Evolutionary conservation across 1,140 invertebrate species (phyloP).

Genomic region (Neoseiulus cucumeris): DNA sequence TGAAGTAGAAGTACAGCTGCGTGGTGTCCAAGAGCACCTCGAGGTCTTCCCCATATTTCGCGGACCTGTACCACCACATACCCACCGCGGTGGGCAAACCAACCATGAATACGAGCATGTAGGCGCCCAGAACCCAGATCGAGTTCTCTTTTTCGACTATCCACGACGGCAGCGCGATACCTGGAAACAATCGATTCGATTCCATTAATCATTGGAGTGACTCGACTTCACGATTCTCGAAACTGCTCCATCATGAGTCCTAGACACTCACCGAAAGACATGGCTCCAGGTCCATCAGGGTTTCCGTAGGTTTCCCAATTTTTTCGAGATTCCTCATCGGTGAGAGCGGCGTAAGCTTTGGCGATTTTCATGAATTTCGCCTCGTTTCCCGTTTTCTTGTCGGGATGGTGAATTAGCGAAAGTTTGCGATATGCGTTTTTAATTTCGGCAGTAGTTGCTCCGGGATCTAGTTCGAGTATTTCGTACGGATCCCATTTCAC

Average conservation of each 20-base stretch:
- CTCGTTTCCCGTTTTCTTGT: conserved; percentile 31
- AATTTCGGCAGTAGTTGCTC: conserved; percentile 28
- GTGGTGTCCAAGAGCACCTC: conserved; percentile 82
- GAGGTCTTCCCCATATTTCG: conserved; percentile 43
- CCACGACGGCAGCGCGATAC: conserved; percentile 97
- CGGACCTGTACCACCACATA: conserved; percentile 96
- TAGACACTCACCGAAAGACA: background rate
- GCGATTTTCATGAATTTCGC: conserved; percentile 33
- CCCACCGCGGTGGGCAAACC: conserved; percentile 79
- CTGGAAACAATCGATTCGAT: conserved; percentile 69
- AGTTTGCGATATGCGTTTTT: conserved; percentile 33
- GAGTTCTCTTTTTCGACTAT: conserved; percentile 99
- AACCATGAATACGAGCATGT: conserved; percentile 93
- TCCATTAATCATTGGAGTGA: conserved; percentile 22
- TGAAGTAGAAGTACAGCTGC: conserved; percentile 83
- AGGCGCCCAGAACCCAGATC: conserved; percentile 76
- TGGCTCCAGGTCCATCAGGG: conserved; percentile 84
- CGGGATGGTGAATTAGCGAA: conserved; percentile 33
- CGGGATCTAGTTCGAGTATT: conserved; percentile 68
- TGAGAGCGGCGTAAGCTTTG: conserved; percentile 38
- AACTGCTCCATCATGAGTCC: no score
- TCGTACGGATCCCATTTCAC: conserved; percentile 83
- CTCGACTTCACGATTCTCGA: background rate
- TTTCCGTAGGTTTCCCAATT: conserved; percentile 99
- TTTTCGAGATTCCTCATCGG: conserved; percentile 82